These are phyloP conservation scores for Asteroscopus sphinx DNA, from an alignment of 2,888 invertebrate genomes.

Conservation along the genomic window DNA sequence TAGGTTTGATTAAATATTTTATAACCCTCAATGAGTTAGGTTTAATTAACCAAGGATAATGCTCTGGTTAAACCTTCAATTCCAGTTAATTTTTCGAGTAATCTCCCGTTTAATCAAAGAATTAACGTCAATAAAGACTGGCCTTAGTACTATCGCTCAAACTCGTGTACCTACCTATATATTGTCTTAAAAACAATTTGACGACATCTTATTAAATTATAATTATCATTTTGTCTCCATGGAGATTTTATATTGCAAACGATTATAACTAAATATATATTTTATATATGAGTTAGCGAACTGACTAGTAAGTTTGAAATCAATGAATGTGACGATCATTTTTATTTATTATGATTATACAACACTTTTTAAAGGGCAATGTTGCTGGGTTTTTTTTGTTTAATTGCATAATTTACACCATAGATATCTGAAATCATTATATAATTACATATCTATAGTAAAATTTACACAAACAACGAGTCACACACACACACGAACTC, in stretches of 20 bases:
- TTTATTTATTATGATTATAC: neutral
- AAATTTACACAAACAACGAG: too few species aligned
- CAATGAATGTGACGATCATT: slow-evolving; percentile 4
- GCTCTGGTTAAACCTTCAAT: too few species aligned
- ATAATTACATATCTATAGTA: too few species aligned
- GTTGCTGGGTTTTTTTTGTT: neutral
- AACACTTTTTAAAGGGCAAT: neutral
- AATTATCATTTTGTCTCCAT: slow-evolving; percentile 15
- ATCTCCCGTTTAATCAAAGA: too few species aligned
- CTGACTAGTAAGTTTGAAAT: slow-evolving; percentile 37
- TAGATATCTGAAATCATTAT: too few species aligned
- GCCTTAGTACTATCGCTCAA: neutral
- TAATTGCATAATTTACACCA: too few species aligned
- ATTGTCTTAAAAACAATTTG: slow-evolving; percentile 27
- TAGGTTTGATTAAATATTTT: too few species aligned
- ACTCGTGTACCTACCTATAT: neutral
- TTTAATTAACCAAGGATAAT: too few species aligned
- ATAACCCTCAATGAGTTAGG: too few species aligned
- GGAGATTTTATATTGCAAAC: slow-evolving; percentile 16
- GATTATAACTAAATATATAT: slow-evolving; percentile 24
- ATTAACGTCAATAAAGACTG: too few species aligned
- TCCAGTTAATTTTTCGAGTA: too few species aligned
- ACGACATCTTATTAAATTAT: neutral
- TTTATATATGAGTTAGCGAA: slow-evolving; percentile 25
- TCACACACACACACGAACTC: too few species aligned